Evolutionary conservation across 2,888 invertebrate genomes (phyloP).

Genomic region (Lutraria lutraria): DNA sequence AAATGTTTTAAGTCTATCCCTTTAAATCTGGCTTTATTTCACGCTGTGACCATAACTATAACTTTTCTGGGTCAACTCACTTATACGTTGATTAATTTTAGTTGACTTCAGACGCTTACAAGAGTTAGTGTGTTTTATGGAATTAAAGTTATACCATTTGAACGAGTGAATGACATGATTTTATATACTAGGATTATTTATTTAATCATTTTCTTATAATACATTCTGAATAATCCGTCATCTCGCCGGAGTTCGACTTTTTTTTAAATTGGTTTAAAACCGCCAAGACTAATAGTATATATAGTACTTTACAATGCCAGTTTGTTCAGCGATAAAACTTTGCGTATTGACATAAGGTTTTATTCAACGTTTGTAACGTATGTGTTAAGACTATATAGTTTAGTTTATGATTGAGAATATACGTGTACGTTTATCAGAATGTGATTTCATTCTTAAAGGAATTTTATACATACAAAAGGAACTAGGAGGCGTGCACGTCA

Average conservation of each 20-base stretch:
- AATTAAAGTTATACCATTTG: not conserved
- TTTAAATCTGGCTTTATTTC: not conserved
- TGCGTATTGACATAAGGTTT: not conserved
- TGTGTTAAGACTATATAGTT: not conserved
- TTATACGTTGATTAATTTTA: not conserved
- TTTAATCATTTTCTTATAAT: not conserved
- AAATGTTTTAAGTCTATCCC: not conserved
- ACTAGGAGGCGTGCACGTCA: not conserved
- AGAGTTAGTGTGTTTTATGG: not conserved
- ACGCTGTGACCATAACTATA: not conserved
- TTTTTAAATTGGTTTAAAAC: not conserved
- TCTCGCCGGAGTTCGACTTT: not conserved
- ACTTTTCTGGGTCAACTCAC: not conserved
- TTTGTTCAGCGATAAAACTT: no score
- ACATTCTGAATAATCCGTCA: not conserved
- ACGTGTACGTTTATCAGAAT: not conserved
- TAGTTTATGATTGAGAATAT: not conserved
- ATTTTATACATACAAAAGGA: not conserved
- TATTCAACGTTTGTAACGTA: not conserved
- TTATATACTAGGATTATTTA: not conserved
- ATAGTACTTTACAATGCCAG: not conserved
- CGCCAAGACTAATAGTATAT: not conserved
- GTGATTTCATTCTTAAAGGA: not conserved
- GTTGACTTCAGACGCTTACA: not conserved
- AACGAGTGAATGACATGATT: not conserved